Evolutionary conservation across 2,113 vertebrate genomes (phyloP), one percentile per base, ranked within the genome.

Genomic region (Alligator mississippiensis): DNA sequence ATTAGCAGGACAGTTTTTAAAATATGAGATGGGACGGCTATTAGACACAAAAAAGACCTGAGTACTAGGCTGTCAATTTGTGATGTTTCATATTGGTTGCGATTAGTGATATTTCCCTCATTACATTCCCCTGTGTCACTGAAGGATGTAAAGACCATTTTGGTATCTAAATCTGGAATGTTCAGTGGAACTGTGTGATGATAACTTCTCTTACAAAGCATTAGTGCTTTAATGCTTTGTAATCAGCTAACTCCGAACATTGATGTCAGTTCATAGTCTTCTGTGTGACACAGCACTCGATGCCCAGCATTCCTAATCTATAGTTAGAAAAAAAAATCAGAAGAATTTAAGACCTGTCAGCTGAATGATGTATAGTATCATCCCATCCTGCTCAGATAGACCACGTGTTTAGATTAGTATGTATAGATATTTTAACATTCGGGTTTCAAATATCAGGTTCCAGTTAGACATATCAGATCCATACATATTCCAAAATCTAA

Each of bases 371-470:
- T 47, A 17, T 19, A 19, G 11, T 15, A 6, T 15, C 38, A 83
- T 82, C 11, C 88, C 15, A 38, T 80, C 30, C 13, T 8, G 15
- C 30, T 72, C 47, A 85, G 93, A 77, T 0, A 1, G 24, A 38
- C 6, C 28, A 1, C 19, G 16, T 38, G 0, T 62, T 90, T 93
- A 79, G 13, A 62, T 15, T 84, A 28, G 9, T 54, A 62, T 82
- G n/a, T 24, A 21, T 0, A 1, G 9, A 1, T 24, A 78, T 83
- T 60, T 89, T 27, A 81, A 57, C 2, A 25, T 47, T 92, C 4
- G 13, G 18, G 88, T 75, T 96, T 95, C 80, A 96, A 84, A 47
- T 54, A 14, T n/a, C 5, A 63, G 24, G 18, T 96, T 93, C 80
- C 85, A 92, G 54, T 21, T 7, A 89, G 79, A 75, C 74, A 7